A percentile compares a stretch with the other conserved stretches of the same genome.
phyloP scores from a whole-genome alignment of 2,797 vertebrate genomes.

The Periparus ater region DNA sequence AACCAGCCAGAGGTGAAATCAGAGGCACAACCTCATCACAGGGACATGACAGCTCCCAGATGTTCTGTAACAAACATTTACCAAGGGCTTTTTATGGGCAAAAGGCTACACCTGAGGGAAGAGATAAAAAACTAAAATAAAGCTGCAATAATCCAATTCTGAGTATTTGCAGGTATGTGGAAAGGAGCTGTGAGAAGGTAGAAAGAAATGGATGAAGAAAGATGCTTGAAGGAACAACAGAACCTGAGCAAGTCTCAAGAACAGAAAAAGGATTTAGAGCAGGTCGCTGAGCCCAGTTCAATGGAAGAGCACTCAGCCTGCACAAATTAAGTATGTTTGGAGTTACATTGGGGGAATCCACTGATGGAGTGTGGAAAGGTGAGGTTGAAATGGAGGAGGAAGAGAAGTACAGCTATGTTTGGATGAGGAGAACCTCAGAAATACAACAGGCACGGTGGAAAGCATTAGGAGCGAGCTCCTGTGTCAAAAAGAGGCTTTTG shows the following conservation, averaged over 20 bases:
- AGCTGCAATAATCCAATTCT: background rate
- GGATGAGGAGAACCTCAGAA: background rate
- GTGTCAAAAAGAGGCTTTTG: background rate
- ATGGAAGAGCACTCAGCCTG: background rate
- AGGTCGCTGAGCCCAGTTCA: background rate
- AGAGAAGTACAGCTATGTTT: background rate
- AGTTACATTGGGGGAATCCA: background rate
- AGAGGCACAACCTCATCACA: background rate
- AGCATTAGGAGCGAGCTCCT: background rate
- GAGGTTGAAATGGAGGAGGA: background rate
- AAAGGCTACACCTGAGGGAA: background rate
- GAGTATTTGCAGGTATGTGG: background rate
- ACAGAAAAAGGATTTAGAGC: background rate
- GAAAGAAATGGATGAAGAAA: background rate
- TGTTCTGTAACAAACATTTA: background rate
- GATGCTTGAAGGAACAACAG: background rate
- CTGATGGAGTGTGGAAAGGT: background rate
- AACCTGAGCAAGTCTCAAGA: background rate
- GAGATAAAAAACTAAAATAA: background rate
- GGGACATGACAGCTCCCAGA: background rate
- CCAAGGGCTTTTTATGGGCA: background rate
- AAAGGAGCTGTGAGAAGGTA: background rate
- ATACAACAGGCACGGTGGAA: rapidly evolving
- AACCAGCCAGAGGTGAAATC: background rate
- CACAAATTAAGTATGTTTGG: background rate